Base-by-base conservation (phyloP, 1,140 invertebrate species). In the Aporrectodea caliginosa region DNA sequence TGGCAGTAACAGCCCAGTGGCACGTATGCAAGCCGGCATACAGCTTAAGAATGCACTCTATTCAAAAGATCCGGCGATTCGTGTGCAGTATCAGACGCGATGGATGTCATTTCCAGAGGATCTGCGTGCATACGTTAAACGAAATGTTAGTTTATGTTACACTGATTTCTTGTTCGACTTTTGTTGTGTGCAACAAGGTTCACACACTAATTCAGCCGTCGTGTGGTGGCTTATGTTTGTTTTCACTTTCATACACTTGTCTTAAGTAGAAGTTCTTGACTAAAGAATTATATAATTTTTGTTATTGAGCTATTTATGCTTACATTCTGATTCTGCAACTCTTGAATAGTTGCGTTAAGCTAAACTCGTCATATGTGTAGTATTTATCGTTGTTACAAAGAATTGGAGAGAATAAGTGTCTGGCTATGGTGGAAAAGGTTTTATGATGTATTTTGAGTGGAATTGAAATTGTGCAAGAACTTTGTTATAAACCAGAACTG, bases 31-130 rank as follows among this genome's bases (percentile, higher is more conserved):
- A 83, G 97, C 97, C 82, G 98, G 98, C 84, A 90, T 99, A 72
- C 98, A 99, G 88, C 91, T 99, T 16, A 99, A 99, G 90, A 99
- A 99, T 90, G 93, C 95, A 83, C 91, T 99, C 31, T 98, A 96
- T 75, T 97, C 98, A 75, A 99, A 99, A 91, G 97, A 99, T 89
- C 89, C 90, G 34, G 91, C 90, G 35, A 89, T 96, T 76, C 94
- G 94, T 89, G 86, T 89, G 73, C 92, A 93, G 80, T 96, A 97
- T 86, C 95, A 97, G 87, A 92, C 95, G 82, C 89, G 96, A 85
- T 99, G 98, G 98, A 91, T 98, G 16, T 90, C 91, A 30, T 93
- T 99, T 85, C 92, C 94, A 29, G 92, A 92, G 84, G 95, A 98
- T 79, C 93, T 94, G 16, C 91, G 95, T 77, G 91, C 90, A 81